Conservation (phyloP, 64 coral and sea anemone genomes). For the Platygyra sinensis region DNA sequence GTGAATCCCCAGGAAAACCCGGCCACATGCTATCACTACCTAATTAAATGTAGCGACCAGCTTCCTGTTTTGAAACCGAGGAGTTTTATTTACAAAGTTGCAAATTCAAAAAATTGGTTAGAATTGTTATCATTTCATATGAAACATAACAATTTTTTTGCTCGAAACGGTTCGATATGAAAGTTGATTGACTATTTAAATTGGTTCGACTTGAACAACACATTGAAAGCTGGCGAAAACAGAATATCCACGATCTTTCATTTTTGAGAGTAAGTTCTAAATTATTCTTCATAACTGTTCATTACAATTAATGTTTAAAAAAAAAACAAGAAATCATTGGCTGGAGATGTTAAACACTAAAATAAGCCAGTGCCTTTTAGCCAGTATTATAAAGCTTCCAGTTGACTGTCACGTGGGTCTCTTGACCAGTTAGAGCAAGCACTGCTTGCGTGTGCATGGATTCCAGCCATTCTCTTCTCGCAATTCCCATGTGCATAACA, state of each 20-base stretch:
- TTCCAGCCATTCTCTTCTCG: conserved; percentile 38
- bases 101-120: conserved; percentile 2
- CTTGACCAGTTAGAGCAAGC: conserved; percentile 14
- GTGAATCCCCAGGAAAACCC: background rate
- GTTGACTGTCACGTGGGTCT: background rate
- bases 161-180: background rate
- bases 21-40: background rate
- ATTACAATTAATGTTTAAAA: background rate
- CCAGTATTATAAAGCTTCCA: background rate
- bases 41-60: background rate
- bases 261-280: background rate
- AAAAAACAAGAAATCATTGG: too few relatives aligned
- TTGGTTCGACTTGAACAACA: background rate
- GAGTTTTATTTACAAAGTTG: conserved; percentile 20
- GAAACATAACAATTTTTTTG: background rate
- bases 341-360: conserved; percentile 2
- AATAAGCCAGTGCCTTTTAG: background rate
- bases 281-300: background rate
- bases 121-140: background rate
- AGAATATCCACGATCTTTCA: too few relatives aligned
- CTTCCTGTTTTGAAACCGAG: background rate
- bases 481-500: conserved; percentile 8
- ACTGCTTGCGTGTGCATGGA: conserved; percentile 28
- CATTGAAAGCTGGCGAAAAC: background rate
- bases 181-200: background rate